Evolutionary conservation across 2,888 invertebrate genomes (phyloP), one percentile per base, ranked within the genome.

Genomic region (Pammene fasciana): DNA sequence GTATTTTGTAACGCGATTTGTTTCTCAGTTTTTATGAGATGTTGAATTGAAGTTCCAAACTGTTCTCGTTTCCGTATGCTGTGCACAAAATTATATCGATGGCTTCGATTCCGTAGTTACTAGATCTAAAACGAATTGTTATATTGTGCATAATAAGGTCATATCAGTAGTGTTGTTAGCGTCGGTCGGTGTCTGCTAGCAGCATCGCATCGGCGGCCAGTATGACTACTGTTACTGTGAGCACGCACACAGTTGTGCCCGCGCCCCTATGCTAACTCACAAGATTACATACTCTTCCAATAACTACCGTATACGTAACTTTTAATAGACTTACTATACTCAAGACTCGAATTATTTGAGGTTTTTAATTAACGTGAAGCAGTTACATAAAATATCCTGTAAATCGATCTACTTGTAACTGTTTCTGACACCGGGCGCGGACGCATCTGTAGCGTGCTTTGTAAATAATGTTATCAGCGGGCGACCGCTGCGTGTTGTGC

Each of bases 1-100:
- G 90, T 92, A 92, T 92, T 92, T 92, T 92, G 88, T 91, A 92
- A 87, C 85, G 86, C 87, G 78, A 85, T 88, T 85, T 87, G 90
- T 90, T 91, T 89, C 88, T 90, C 89, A 80, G 86, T 88, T 90
- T 89, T 88, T 89, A 89, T 88, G 87, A 89, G 87, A 90, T 86
- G 86, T 90, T 89, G 83, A 81, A 82, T 79, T 79, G 78, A 85
- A 86, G 81, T 85, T 87, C 86, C 85, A 83, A 87, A 87, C 83
- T 86, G 84, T 83, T 88, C 80, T 83, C 81, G 78, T 85, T 84
- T 83, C 83, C 85, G 86, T 82, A 87, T 87, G 92, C 92, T 92
- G 91, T 92, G 91, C 92, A 92, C 92, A 88, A 87, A 68, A 88
- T 83, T 80, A 81, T 83, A 83, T 82, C 86, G 83, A 83, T 81